Conservation (phyloP, 2,113 vertebrate genomes). For the Onychorhynchus coronatus region DNA sequence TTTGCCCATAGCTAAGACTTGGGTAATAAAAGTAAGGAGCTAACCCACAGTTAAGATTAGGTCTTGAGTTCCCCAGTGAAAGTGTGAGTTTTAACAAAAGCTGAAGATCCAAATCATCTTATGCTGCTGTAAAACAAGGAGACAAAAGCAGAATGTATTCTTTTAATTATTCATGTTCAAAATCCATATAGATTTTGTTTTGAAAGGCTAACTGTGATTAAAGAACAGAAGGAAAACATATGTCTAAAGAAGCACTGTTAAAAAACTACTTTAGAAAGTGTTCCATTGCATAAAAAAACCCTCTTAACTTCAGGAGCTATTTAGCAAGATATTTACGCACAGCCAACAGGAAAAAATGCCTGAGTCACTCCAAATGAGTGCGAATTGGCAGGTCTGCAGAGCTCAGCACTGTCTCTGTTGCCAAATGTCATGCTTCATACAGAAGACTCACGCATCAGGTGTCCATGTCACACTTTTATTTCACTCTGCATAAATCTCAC, state of each 20-base stretch:
- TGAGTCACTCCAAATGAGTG: slow-evolving; percentile 62
- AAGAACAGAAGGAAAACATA: slow-evolving; percentile 66
- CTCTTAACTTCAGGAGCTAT: neutral
- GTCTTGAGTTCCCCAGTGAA: neutral
- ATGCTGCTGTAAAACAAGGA: neutral
- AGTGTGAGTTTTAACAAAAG: neutral
- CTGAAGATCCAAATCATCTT: neutral
- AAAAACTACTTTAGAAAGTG: slow-evolving; percentile 35
- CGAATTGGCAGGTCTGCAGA: slow-evolving; percentile 60
- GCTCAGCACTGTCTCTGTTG: slow-evolving; percentile 54
- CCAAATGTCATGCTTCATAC: slow-evolving; percentile 66
- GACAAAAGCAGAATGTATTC: neutral
- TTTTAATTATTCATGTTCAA: slow-evolving; percentile 40
- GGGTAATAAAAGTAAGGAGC: neutral
- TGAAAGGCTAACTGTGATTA: slow-evolving; percentile 58
- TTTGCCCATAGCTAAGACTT: neutral
- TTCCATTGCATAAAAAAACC: neutral
- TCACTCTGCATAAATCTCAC: slow-evolving; percentile 69
- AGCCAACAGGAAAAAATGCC: slow-evolving; percentile 55
- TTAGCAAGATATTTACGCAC: slow-evolving; percentile 37
- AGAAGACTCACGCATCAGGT: slow-evolving; percentile 64
- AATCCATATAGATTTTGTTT: slow-evolving; percentile 55
- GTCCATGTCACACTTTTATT: slow-evolving; percentile 63
- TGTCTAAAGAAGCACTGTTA: slow-evolving; percentile 22
- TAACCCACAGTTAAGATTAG: neutral